These are phyloP conservation scores for Perccottus glenii DNA, from an alignment of 2,113 vertebrate genomes.

Conservation along the genomic window DNA sequence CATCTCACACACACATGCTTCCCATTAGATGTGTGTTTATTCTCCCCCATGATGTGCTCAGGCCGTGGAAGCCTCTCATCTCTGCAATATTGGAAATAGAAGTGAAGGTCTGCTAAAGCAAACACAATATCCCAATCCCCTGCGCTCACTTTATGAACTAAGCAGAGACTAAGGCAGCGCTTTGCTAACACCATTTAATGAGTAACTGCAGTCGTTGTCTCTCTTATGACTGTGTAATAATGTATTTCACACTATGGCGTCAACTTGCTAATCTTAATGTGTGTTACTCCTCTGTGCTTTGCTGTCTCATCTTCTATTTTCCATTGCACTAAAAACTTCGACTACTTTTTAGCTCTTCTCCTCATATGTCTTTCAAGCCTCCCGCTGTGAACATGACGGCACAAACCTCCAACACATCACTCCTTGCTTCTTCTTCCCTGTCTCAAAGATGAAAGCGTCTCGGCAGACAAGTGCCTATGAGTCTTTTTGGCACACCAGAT, in stretches of 20 bases:
- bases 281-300: conserved; percentile 21
- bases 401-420: conserved; percentile 61
- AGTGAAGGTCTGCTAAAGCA: conserved; percentile 71
- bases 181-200: conserved; percentile 46
- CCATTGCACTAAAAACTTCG: conserved; percentile 50
- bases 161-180: conserved; percentile 17
- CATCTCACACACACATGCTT: conserved; percentile 78
- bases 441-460: conserved; percentile 64
- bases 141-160: conserved; percentile 52
- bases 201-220: conserved; percentile 24
- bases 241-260: conserved; percentile 52
- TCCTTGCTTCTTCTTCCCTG: conserved; percentile 56
- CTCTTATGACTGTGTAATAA: conserved; percentile 31
- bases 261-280: conserved; percentile 37
- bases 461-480: conserved; percentile 55
- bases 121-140: conserved; percentile 65
- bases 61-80: conserved; percentile 75
- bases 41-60: conserved; percentile 75
- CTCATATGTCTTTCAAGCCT: conserved; percentile 55
- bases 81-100: conserved; percentile 68
- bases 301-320: conserved; percentile 39
- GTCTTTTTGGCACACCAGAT: conserved; percentile 13
- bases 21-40: conserved; percentile 76
- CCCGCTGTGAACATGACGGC: conserved; percentile 71
- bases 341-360: conserved; percentile 59